Percentiles rank a stretch among this genome's conserved stretches.
phyloP scores from a whole-genome alignment of 2,113 vertebrate genomes.

The Myodes glareolus region DNA sequence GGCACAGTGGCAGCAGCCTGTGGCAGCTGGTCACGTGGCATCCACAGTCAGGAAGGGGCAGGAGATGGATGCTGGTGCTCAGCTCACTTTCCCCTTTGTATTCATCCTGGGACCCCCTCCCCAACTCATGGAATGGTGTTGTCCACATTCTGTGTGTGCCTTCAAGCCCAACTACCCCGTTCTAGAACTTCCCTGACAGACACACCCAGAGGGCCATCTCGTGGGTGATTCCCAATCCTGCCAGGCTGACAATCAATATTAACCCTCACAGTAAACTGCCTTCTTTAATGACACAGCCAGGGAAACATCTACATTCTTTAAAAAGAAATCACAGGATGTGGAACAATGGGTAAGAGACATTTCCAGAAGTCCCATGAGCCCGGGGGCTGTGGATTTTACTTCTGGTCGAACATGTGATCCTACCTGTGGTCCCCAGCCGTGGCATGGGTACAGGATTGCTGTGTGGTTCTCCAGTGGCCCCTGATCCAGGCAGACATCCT shows the following conservation, averaged over 20 bases:
- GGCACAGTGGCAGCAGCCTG: accelerated
- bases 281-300: background rate
- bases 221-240: background rate
- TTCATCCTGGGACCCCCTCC: background rate
- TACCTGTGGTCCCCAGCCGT: constrained; percentile 97
- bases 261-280: background rate
- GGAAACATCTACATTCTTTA: background rate
- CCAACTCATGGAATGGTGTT: background rate
- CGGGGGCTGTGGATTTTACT: background rate
- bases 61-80: background rate
- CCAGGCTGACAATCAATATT: background rate
- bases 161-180: background rate
- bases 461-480: constrained; percentile 96
- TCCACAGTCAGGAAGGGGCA: background rate
- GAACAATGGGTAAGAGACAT: background rate
- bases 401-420: background rate
- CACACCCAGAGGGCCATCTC: background rate
- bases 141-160: background rate
- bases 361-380: background rate
- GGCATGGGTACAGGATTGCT: constrained; percentile 95
- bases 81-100: background rate
- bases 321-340: background rate
- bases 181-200: background rate
- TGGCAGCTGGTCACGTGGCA: background rate
- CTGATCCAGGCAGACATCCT: constrained; percentile 96